Evolutionary conservation across 2,797 vertebrate species (phyloP).

Genomic region (Gymnocypris eckloni): DNA sequence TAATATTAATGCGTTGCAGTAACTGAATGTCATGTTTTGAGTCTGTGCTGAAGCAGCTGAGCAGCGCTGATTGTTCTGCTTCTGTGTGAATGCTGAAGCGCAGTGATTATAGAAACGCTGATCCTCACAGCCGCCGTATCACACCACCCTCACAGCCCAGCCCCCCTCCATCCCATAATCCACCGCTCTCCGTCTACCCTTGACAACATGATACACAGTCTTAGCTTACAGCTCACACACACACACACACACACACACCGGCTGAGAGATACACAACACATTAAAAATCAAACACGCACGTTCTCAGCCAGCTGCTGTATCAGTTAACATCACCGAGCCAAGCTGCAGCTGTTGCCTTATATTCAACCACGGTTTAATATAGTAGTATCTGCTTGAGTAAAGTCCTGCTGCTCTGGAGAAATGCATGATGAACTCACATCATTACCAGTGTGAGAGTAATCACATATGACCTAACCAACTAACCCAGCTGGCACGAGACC

Average conservation of each 20-base stretch:
- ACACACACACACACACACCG: slow-evolving; percentile 34
- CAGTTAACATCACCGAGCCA: background rate
- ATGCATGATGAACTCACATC: no score
- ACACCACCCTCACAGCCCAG: slow-evolving; percentile 81
- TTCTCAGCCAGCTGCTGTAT: background rate
- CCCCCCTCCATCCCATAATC: slow-evolving; percentile 65
- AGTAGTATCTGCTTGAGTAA: background rate
- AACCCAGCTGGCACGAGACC: background rate
- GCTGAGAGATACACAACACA: slow-evolving; percentile 56
- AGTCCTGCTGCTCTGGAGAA: background rate
- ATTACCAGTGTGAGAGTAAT: background rate
- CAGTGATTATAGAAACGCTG: slow-evolving; percentile 47
- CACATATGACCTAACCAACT: background rate
- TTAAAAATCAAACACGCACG: background rate
- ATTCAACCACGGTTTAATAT: background rate
- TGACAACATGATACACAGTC: slow-evolving; percentile 55
- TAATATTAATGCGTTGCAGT: background rate
- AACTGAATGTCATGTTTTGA: background rate
- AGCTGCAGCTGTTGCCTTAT: no score
- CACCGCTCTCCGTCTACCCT: slow-evolving; percentile 62
- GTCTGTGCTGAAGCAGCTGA: background rate
- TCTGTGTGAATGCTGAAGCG: no score
- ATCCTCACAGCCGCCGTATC: slow-evolving; percentile 83
- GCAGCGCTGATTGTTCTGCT: background rate
- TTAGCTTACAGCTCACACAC: slow-evolving; percentile 51